phyloP scores from a whole-genome alignment of 2,113 vertebrate genomes.

The Pseudopipra pipra region DNA sequence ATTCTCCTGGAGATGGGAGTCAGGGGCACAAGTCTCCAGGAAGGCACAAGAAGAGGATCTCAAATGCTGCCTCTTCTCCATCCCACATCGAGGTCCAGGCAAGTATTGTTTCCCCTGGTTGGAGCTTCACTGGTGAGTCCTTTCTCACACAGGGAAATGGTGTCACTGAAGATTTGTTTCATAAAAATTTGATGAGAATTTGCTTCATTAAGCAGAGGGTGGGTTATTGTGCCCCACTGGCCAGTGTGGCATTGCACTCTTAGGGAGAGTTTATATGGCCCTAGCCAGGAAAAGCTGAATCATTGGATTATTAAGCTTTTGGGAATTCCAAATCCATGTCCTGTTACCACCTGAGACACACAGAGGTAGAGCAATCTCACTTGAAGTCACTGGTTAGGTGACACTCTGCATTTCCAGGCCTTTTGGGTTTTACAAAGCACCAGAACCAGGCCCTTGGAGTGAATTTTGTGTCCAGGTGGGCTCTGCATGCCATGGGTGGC shows the following conservation, averaged over 20 bases:
- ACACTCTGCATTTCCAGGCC: not conserved
- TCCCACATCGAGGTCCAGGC: not conserved
- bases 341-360: not conserved
- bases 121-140: not conserved
- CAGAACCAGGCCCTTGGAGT: not conserved
- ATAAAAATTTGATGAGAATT: not conserved
- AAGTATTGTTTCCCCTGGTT: not conserved
- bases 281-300: not conserved
- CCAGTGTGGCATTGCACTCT: fast-evolving
- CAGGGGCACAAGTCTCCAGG: not conserved
- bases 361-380: not conserved
- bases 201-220: not conserved
- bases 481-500: not conserved
- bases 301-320: not conserved
- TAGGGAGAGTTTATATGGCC: not conserved
- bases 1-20: not conserved
- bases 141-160: fast-evolving
- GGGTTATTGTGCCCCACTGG: not conserved
- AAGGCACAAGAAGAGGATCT: not conserved
- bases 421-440: not conserved
- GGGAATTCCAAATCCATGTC: not conserved
- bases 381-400: not conserved
- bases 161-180: not conserved
- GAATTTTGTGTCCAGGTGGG: not conserved
- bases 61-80: not conserved